Evolutionary conservation across 1,140 invertebrate species (phyloP), one percentile per base, ranked within the genome.

Genomic region (Zaprionus ghesquierei): DNA sequence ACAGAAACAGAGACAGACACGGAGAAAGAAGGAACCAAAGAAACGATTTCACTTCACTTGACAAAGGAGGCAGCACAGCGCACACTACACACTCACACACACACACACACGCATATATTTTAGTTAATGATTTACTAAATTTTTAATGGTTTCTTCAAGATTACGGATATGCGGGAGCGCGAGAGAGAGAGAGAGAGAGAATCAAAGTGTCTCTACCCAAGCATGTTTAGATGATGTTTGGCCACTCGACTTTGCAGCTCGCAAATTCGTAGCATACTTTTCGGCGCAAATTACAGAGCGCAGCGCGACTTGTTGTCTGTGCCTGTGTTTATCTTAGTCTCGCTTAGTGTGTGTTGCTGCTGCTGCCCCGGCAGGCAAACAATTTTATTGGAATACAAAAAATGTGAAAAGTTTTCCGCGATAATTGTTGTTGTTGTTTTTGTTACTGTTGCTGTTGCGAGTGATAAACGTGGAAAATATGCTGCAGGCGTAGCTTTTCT

Each of bases 321-420:
- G 13, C 23, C 23, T 23, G 8, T 50, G 25, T 31, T 25, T 20
- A 13, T n/a, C 25, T 27, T 27, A 5, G 25, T 27, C 4, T 27
- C 6, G 27, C 5, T 5, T 3, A 10, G 5, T 9, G 5, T 20
- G 20, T 51, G 12, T 31, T 35, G 41, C 23, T n/a, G n/a, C n/a
- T n/a, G n/a, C n/a, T n/a, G n/a, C n/a, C n/a, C 12, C 13, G 0
- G n/a, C 8, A n/a, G 23, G 22, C 25, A 35, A 29, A 23, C 15
- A 31, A 46, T 38, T 55, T 44, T 22, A 64, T 55, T 62, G n/a
- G 15, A 13, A 35, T 38, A 44, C 25, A 61, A 55, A n/a, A 54
- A 46, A 38, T 54, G 25, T 49, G 5, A 41, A 66, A 72, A 72
- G 18, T 69, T 73, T 61, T 38, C 2, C n/a, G 51, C 15, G 35